Conservation (phyloP, 2,113 vertebrate species). For the Pandion haliaetus region DNA sequence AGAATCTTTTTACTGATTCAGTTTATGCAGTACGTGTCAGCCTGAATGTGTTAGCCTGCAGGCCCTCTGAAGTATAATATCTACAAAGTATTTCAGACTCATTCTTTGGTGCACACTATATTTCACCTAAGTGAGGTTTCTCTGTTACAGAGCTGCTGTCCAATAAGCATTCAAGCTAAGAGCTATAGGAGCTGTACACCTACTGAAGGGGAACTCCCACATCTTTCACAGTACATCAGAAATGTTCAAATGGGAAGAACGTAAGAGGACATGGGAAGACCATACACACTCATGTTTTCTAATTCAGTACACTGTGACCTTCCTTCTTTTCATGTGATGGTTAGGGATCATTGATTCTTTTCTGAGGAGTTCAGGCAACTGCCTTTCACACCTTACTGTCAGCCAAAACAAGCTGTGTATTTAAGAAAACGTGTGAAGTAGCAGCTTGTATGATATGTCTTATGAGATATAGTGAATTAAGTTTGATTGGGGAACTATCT, state of each 20-base stretch:
- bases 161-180: neutral
- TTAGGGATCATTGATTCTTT: neutral
- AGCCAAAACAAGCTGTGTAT: neutral
- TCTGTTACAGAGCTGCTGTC: neutral
- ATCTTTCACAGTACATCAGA: neutral
- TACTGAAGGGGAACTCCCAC: neutral
- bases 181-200: neutral
- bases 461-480: neutral
- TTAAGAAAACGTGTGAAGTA: neutral
- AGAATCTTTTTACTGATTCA: neutral
- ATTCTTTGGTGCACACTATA: neutral
- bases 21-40: neutral
- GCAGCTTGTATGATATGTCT: neutral
- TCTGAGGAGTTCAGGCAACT: neutral
- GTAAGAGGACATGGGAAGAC: neutral
- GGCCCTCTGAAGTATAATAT: neutral
- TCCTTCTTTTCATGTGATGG: neutral
- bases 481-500: neutral
- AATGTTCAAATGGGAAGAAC: neutral
- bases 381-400: neutral
- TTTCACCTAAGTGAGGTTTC: neutral
- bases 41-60: neutral
- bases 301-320: neutral
- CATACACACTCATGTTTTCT: neutral
- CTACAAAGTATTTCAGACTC: neutral